These are phyloP conservation scores for Lepas anatifera DNA, from an alignment of 2,888 invertebrate species.

Conservation along the genomic window DNA sequence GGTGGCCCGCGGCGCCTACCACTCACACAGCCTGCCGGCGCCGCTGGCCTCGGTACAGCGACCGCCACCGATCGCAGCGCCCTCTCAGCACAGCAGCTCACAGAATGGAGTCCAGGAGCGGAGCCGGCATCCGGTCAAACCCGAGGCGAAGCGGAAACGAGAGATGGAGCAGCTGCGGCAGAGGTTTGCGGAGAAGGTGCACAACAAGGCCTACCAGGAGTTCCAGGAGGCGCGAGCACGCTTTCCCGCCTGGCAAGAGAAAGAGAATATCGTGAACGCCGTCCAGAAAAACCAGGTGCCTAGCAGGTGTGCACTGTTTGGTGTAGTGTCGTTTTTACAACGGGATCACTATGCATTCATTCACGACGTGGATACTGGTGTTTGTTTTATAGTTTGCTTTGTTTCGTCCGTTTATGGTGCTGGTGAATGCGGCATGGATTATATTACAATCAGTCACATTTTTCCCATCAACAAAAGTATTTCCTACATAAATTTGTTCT, in stretches of 20 bases:
- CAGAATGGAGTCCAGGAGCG: no score
- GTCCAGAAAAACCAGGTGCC: slow-evolving; percentile 48
- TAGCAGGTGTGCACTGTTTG: no score
- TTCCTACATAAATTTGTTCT: no score
- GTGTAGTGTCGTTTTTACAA: no score
- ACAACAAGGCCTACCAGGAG: neutral
- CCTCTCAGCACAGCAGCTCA: neutral
- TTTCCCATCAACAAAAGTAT: no score
- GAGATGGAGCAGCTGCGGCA: neutral
- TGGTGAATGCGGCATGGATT: no score
- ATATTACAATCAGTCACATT: no score
- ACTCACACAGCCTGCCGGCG: slow-evolving; percentile 14
- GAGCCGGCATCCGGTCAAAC: neutral
- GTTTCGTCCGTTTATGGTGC: no score
- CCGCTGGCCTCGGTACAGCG: neutral
- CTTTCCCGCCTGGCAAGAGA: slow-evolving; percentile 60
- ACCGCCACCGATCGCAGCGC: neutral
- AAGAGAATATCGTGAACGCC: slow-evolving; percentile 51
- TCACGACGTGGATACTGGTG: no score
- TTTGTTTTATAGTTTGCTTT: no score
- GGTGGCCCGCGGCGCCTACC: neutral
- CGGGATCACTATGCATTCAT: no score
- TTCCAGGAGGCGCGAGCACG: slow-evolving; percentile 41
- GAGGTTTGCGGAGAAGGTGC: neutral
- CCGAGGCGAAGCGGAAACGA: neutral